A percentile compares a stretch with the other conserved stretches of the same genome.
phyloP scores from a whole-genome alignment of 2,797 vertebrate genomes.

The Natrix natrix region DNA sequence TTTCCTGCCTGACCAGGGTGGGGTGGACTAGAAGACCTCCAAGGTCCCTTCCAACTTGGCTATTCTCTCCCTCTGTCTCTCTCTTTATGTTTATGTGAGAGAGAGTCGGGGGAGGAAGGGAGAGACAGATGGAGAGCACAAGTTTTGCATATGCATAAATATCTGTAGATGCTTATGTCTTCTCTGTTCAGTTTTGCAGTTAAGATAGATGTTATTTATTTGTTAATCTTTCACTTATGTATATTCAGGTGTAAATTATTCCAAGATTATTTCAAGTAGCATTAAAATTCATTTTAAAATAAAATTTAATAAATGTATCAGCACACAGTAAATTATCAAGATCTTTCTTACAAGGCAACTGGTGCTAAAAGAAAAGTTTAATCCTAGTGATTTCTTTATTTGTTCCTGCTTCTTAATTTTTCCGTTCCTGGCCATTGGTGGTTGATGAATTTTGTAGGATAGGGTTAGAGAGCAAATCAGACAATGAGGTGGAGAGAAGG shows the following conservation, averaged over 20 bases:
- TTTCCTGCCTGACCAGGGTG: not conserved
- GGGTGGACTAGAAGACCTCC: not conserved
- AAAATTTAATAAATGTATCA: not conserved
- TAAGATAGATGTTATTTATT: not conserved
- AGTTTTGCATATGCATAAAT: not conserved
- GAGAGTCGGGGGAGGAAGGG: rapidly evolving
- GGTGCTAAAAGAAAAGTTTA: not conserved
- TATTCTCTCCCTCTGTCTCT: not conserved
- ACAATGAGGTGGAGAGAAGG: not conserved
- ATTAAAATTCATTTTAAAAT: not conserved
- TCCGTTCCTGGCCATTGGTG: not conserved
- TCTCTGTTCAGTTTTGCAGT: not conserved
- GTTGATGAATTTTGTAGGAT: not conserved
- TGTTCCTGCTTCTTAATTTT: not conserved
- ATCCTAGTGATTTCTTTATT: not conserved
- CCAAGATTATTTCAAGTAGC: not conserved
- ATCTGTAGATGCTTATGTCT: not conserved
- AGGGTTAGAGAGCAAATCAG: not conserved
- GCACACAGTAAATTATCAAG: not conserved
- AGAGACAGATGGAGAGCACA: not conserved
- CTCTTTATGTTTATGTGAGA: not conserved
- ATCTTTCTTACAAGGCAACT: not conserved
- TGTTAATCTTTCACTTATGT: not conserved
- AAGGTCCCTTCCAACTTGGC: not conserved
- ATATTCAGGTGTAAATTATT: not conserved